phyloP scores from a whole-genome alignment of 2,888 invertebrate species.

The Aphidius colemani region DNA sequence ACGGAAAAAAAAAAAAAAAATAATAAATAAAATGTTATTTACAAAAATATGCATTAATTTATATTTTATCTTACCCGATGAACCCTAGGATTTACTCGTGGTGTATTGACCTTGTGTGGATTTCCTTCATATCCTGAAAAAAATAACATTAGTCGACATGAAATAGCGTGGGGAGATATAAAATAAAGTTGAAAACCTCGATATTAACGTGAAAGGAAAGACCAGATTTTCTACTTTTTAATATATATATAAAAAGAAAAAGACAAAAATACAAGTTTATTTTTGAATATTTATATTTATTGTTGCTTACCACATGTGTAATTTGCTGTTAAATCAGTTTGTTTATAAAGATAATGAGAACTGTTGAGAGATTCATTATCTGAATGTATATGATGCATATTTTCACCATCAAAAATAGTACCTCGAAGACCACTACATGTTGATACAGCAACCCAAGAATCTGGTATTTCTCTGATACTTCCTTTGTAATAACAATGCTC shows the following conservation, averaged over 20 bases:
- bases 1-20: constrained; percentile 36
- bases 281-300: constrained; percentile 34
- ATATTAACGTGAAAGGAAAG: constrained; percentile 34
- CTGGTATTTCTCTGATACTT: constrained; percentile 69
- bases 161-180: too few species aligned
- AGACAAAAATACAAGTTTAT: background rate
- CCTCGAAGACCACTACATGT: constrained; percentile 80
- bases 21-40: background rate
- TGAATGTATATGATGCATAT: constrained; percentile 75
- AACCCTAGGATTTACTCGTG: constrained; percentile 44
- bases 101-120: constrained; percentile 54
- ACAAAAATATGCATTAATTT: background rate
- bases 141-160: constrained; percentile 33
- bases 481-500: constrained; percentile 82
- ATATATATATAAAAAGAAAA: background rate
- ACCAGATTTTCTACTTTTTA: constrained; percentile 31
- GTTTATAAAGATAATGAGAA: constrained; percentile 70
- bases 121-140: constrained; percentile 55
- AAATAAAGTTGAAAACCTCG: too few species aligned
- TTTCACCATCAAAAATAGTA: constrained; percentile 77
- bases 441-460: constrained; percentile 84
- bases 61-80: constrained; percentile 53
- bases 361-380: constrained; percentile 61
- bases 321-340: constrained; percentile 66
- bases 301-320: constrained; percentile 64